These are phyloP conservation scores for Wasmannia auropunctata DNA, from an alignment of 1,140 invertebrate species.

Conservation along the genomic window DNA sequence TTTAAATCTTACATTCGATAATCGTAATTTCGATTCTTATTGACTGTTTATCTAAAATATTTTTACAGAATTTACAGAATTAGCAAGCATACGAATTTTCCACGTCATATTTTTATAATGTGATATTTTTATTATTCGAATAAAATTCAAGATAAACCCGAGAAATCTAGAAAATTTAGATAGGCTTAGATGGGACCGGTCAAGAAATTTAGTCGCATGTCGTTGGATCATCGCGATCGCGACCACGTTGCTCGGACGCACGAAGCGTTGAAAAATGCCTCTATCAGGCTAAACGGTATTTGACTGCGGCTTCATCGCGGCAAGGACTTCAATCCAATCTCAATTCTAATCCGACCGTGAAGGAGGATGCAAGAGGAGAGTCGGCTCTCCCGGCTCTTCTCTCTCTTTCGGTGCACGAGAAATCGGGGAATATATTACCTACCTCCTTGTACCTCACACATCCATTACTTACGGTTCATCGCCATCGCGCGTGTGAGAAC, in stretches of 20 bases:
- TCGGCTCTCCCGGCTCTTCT: constrained; percentile 43
- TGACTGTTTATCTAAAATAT: background rate
- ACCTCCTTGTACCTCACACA: background rate
- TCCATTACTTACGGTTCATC: constrained; percentile 53
- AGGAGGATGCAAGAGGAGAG: constrained; percentile 56
- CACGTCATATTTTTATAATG: background rate
- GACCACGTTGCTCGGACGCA: constrained; percentile 27
- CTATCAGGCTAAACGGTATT: constrained; percentile 76
- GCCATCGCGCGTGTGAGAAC: constrained; percentile 43
- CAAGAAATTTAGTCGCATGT: background rate
- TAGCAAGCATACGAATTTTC: no score
- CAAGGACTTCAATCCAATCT: constrained; percentile 36
- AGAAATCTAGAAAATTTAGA: background rate
- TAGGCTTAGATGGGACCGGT: background rate
- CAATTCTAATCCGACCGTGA: constrained; percentile 54
- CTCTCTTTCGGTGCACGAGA: constrained; percentile 36
- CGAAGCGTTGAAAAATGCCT: constrained; percentile 71
- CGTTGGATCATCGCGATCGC: background rate
- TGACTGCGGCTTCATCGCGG: constrained; percentile 60
- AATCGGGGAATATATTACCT: constrained; percentile 52
- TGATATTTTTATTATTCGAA: background rate
- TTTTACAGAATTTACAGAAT: background rate
- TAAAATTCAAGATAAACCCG: background rate
- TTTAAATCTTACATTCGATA: background rate
- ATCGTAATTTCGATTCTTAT: background rate